A percentile compares a stretch with the other conserved stretches of the same genome.
phyloP scores from a whole-genome alignment of 2,888 invertebrate species.

The Lithophane ornitopus region DNA sequence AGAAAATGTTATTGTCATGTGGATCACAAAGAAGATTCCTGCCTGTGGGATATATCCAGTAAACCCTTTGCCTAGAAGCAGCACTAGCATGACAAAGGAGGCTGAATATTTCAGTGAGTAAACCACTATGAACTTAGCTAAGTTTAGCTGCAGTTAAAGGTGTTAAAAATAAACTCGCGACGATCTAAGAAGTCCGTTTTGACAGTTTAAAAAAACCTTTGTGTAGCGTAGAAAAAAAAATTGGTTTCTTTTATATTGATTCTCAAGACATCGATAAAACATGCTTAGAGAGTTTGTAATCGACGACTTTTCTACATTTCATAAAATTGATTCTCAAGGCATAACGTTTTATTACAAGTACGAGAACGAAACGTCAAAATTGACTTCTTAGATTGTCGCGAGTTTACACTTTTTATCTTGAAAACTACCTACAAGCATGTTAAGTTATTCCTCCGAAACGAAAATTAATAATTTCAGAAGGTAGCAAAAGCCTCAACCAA shows the following conservation, averaged over 20 bases:
- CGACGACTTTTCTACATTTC: no score
- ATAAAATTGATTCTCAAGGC: no score
- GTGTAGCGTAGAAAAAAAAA: no score
- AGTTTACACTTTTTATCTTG: neutral
- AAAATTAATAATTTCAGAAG: constrained; percentile 8
- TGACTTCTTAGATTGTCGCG: no score
- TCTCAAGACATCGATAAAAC: no score
- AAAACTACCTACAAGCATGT: neutral
- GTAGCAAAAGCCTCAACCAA: neutral
- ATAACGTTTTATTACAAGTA: no score
- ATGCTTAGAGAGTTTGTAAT: no score
- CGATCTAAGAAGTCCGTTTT: no score
- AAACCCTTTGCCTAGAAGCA: neutral
- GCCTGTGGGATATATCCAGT: neutral
- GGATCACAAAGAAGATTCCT: neutral
- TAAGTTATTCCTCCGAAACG: neutral
- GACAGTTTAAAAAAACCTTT: no score
- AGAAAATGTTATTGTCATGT: neutral
- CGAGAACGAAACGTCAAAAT: no score
- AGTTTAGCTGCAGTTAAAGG: neutral
- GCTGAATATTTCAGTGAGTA: neutral
- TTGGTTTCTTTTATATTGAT: no score
- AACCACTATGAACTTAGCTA: neutral
- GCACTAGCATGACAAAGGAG: neutral
- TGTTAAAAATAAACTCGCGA: no score